phyloP scores from a whole-genome alignment of 2,888 invertebrate genomes.

The Chrysodeixis includens region DNA sequence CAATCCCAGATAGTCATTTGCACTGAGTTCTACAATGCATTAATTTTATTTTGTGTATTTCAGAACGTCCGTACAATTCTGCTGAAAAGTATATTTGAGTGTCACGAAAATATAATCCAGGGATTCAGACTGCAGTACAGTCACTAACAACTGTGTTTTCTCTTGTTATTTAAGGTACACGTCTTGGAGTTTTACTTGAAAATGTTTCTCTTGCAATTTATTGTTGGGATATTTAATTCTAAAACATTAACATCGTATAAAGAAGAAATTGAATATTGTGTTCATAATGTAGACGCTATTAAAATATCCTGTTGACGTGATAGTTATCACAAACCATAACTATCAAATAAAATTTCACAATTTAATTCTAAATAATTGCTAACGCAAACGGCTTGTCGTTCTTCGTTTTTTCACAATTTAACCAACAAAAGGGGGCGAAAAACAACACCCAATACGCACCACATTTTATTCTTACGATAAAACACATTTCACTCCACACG shows the following conservation, averaged over 20 bases:
- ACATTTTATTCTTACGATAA: conserved; percentile 15
- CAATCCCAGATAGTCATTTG: conserved; percentile 47
- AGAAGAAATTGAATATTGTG: no score
- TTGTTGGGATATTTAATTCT: background rate
- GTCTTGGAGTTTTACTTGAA: conserved; percentile 16
- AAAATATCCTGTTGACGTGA: no score
- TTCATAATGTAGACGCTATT: no score
- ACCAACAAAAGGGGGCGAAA: background rate
- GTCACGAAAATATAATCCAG: conserved; percentile 29
- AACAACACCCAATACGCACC: conserved; percentile 21
- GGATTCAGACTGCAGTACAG: conserved; percentile 39
- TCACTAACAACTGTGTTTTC: conserved; percentile 34
- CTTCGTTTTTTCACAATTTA: no score
- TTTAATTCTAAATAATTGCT: no score
- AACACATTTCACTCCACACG: conserved; percentile 18
- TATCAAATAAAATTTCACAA: no score
- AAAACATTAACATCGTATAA: background rate
- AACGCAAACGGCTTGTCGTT: no score
- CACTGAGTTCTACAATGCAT: conserved; percentile 29
- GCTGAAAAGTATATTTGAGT: conserved; percentile 38
- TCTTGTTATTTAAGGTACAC: conserved; percentile 16
- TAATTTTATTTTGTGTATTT: conserved; percentile 40
- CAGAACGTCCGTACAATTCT: conserved; percentile 22
- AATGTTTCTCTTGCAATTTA: conserved; percentile 16
- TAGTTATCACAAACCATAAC: no score